Conservation (phyloP, 2,797 vertebrate genomes). For the Nannoperca australis region DNA sequence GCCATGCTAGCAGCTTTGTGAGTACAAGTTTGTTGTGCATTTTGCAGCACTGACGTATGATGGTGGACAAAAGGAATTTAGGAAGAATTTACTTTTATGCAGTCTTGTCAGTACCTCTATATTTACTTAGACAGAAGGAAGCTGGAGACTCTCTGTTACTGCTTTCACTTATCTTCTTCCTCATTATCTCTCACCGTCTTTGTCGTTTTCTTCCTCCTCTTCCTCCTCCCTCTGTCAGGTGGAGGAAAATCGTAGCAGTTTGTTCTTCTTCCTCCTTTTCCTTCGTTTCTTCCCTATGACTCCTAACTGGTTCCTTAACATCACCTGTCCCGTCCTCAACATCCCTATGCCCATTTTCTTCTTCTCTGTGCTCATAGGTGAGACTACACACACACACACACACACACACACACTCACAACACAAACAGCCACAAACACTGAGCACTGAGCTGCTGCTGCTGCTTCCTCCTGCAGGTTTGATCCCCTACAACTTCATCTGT, state of each 20-base stretch:
- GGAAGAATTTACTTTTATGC: not conserved
- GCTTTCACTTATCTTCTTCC: not conserved
- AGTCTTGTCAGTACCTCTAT: not conserved
- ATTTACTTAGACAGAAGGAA: not conserved
- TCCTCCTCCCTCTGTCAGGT: slow-evolving; percentile 80
- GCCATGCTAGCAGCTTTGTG: not conserved
- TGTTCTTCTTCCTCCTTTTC: slow-evolving; percentile 97
- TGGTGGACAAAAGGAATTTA: not conserved
- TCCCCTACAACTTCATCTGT: slow-evolving; percentile 98
- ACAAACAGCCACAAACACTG: not conserved
- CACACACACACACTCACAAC: not conserved
- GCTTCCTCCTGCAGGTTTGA: slow-evolving; percentile 86
- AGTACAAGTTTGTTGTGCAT: not conserved
- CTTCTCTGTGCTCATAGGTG: slow-evolving; percentile 95
- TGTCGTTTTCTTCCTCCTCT: not conserved
- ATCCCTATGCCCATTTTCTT: slow-evolving; percentile 94
- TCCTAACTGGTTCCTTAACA: slow-evolving; percentile 98
- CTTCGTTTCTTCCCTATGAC: slow-evolving; percentile 98
- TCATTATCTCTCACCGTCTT: not conserved
- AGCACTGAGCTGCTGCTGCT: not conserved
- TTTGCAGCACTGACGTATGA: not conserved
- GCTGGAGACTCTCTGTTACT: not conserved
- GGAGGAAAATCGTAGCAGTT: slow-evolving; percentile 92
- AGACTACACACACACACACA: slow-evolving; percentile 38
- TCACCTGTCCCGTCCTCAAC: slow-evolving; percentile 97